Base-by-base conservation (phyloP, 2,888 invertebrate genomes). In the Syrphus vitripennis region DNA sequence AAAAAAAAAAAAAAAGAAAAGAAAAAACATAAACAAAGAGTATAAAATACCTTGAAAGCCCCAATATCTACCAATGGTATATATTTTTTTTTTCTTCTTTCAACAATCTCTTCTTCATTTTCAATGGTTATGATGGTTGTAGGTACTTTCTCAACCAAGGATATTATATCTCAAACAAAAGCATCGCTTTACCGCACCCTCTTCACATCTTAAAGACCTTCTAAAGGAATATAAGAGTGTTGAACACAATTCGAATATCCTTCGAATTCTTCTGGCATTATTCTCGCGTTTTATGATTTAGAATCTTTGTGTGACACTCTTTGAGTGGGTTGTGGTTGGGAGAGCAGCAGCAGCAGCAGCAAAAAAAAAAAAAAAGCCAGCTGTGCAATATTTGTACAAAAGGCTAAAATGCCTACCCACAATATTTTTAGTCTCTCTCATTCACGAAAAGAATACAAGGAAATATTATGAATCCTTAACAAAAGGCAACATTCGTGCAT, bases 121-220 rank as follows among this genome's bases (percentile, higher is more conserved):
- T 65, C 65, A 65, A 65, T 65, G 65, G 65, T 65, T 65, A 65
- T 65, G 29, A 65, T 65, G 29, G 45, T 19, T 45, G 45, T n/a
- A n/a, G n/a, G n/a, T 65, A 65, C 65, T 65, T 45, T 45, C 48
- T 63, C 24, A 42, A 6, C 63, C 74, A 74, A 74, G 50, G 50
- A 74, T 74, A 74, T 74, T 50, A 74, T 37, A 63, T 29, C 63
- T 63, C 45, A 63, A 63, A 63, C 63, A 42, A 63, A 42, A 45
- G 42, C 29, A 45, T 65, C 29, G 12, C 12, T 29, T n/a, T 42
- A 63, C 19, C 7, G 4, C 14, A 12, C 42, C 45, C 29, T 65
- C n/a, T 9, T 31, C 29, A 19, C 45, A 19, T 24, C 37, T 61
- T 40, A 61, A 40, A 16, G 5, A 6, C 10, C 10, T 3, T 10